Conservation (phyloP, 2,888 invertebrate species). For the Drosophila neutralis region DNA sequence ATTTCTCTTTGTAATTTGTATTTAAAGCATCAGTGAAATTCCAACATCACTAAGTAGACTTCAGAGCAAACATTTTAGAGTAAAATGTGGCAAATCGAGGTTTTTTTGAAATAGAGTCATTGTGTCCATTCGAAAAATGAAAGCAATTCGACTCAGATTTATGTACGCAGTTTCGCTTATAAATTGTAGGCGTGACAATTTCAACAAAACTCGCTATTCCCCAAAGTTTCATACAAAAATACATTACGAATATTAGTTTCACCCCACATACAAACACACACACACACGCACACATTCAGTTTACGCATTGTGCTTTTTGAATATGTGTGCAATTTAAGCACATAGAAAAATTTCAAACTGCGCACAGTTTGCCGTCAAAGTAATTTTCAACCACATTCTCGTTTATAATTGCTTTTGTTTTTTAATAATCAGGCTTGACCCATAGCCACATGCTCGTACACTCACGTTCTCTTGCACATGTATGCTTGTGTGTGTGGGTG, state of each 20-base stretch:
- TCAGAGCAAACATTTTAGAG: neutral
- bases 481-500: slow-evolving; percentile 1
- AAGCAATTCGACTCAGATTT: slow-evolving; percentile 32
- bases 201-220: slow-evolving; percentile 29
- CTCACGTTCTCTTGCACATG: neutral
- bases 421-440: slow-evolving; percentile 76
- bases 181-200: slow-evolving; percentile 50
- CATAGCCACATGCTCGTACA: slow-evolving; percentile 28
- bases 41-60: neutral
- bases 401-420: slow-evolving; percentile 76
- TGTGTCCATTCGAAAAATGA: neutral
- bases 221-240: slow-evolving; percentile 46
- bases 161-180: slow-evolving; percentile 38
- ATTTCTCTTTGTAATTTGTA: neutral
- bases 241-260: slow-evolving; percentile 61
- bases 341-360: slow-evolving; percentile 49
- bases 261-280: neutral
- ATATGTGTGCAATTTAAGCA: slow-evolving; percentile 25
- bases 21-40: neutral
- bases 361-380: slow-evolving; percentile 58
- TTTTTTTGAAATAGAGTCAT: neutral
- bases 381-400: slow-evolving; percentile 59
- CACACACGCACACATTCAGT: neutral
- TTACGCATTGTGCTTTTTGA: slow-evolving; percentile 10
- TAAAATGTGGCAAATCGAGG: neutral